These are phyloP conservation scores for Cryptocheilus praepositus DNA, from an alignment of 2,888 invertebrate species.

Conservation along the genomic window DNA sequence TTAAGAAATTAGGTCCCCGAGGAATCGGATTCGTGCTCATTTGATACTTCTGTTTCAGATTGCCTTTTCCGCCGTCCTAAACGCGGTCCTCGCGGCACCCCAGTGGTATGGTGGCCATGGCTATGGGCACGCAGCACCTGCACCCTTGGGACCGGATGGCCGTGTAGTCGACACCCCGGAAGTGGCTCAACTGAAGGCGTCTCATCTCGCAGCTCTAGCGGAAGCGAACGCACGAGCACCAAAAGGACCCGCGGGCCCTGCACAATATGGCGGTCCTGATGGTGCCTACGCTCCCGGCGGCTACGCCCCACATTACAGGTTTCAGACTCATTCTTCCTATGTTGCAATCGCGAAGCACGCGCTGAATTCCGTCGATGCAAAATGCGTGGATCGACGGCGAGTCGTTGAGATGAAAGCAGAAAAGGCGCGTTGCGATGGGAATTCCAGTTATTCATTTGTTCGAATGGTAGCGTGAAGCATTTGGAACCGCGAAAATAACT, in stretches of 20 bases:
- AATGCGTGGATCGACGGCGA: too few relatives aligned
- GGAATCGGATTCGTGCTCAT: not conserved
- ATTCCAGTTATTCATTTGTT: too few relatives aligned
- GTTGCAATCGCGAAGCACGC: not conserved
- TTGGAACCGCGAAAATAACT: too few relatives aligned
- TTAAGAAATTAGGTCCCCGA: not conserved
- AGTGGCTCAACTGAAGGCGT: conserved; percentile 68
- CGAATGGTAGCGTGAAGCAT: too few relatives aligned
- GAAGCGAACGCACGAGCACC: conserved; percentile 71
- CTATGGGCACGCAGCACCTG: conserved; percentile 53
- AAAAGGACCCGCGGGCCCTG: conserved; percentile 45
- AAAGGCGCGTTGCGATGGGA: too few relatives aligned
- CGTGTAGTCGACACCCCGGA: conserved; percentile 71
- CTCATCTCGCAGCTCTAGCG: conserved; percentile 67
- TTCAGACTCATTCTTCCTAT: not conserved
- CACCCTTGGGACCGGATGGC: conserved; percentile 67
- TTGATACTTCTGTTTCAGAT: conserved; percentile 46
- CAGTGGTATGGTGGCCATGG: conserved; percentile 65
- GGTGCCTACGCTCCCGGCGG: conserved; percentile 51
- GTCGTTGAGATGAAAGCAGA: too few relatives aligned
- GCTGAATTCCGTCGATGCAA: too few relatives aligned
- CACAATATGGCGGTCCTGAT: conserved; percentile 50
- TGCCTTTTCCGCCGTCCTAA: conserved; percentile 50
- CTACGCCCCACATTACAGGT: conserved; percentile 62
- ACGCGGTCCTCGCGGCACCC: conserved; percentile 57